Percentiles rank a stretch among this genome's conserved stretches.
Evolutionary conservation across 1,140 invertebrate genomes (phyloP).

Genomic region (Druon quercuslanigerum): DNA sequence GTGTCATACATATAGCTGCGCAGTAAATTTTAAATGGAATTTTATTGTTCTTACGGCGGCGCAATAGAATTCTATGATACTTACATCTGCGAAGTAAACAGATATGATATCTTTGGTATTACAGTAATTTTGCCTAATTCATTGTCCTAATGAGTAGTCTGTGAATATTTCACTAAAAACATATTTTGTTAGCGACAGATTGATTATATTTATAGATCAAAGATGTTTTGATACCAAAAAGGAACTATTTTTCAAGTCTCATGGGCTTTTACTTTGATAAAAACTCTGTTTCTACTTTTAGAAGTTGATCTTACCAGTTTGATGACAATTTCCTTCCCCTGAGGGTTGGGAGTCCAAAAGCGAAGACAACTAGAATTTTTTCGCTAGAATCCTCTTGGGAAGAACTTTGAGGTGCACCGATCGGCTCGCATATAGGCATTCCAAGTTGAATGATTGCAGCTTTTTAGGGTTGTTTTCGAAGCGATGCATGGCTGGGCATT

Average conservation of each 20-base stretch:
- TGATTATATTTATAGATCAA: too few species aligned
- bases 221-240: neutral
- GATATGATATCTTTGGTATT: too few species aligned
- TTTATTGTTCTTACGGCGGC: too few species aligned
- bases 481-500: constrained; percentile 42
- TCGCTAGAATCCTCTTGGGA: constrained; percentile 31
- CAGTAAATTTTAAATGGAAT: too few species aligned
- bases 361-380: neutral
- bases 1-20: too few species aligned
- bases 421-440: constrained; percentile 50
- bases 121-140: too few species aligned
- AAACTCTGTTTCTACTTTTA: neutral
- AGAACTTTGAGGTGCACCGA: constrained; percentile 34
- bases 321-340: neutral
- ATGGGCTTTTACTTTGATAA: constrained; percentile 13
- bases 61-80: too few species aligned
- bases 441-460: constrained; percentile 47
- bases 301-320: constrained; percentile 6
- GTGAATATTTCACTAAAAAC: too few species aligned
- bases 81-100: too few species aligned
- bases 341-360: neutral
- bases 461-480: constrained; percentile 54
- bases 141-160: too few species aligned
- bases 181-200: too few species aligned
- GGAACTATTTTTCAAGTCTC: constrained; percentile 1